Conservation (phyloP, 2,888 invertebrate genomes). For the Xanthorhoe spadicearia region DNA sequence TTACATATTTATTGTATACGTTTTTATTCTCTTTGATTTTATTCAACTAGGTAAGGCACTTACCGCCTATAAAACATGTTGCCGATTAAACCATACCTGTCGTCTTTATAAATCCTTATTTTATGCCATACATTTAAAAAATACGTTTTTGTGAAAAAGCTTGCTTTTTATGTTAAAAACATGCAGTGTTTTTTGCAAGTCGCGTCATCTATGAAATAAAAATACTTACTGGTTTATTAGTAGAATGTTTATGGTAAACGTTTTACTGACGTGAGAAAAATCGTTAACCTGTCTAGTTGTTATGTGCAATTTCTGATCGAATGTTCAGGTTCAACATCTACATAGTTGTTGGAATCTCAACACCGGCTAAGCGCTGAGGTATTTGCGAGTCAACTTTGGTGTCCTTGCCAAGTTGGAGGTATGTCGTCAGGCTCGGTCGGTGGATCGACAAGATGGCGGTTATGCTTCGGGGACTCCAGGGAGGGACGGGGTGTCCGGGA, state of each 20-base stretch:
- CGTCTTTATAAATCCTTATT: no score
- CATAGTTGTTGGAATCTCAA: conserved; percentile 45
- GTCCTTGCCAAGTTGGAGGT: conserved; percentile 67
- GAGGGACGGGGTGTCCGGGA: conserved; percentile 60
- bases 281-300: conserved; percentile 56
- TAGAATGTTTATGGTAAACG: conserved; percentile 45
- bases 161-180: neutral
- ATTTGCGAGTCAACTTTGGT: conserved; percentile 54
- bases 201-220: neutral
- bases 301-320: conserved; percentile 56
- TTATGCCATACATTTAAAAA: no score
- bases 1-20: neutral
- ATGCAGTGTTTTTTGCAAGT: neutral
- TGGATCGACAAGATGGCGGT: conserved; percentile 77
- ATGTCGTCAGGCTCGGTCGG: conserved; percentile 64
- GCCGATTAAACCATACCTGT: no score
- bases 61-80: no score
- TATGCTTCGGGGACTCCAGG: conserved; percentile 60
- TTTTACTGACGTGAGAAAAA: conserved; percentile 55
- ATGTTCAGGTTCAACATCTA: conserved; percentile 48
- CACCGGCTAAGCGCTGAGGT: conserved; percentile 40
- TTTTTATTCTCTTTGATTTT: no score
- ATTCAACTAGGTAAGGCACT: no score
- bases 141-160: neutral
- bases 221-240: conserved; percentile 50